Evolutionary conservation across 2,797 vertebrate species (phyloP), one percentile per base, ranked within the genome.

Genomic region (Phataginus tetradactyla): DNA sequence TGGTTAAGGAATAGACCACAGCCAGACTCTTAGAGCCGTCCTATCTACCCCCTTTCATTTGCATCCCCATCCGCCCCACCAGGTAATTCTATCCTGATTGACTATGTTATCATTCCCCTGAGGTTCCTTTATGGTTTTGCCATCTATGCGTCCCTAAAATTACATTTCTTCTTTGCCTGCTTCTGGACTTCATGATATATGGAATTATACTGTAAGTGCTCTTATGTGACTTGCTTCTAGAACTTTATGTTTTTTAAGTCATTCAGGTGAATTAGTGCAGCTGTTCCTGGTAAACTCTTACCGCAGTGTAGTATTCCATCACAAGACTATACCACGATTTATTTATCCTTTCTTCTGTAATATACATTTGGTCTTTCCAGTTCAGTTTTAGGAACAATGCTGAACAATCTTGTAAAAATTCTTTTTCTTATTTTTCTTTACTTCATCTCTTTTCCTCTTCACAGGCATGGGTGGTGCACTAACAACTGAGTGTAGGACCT

Each of bases 301-400:
- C 14, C 2, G 27, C 18, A 14, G 0, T 49, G 4, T 74, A 53
- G 32, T 49, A 13, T 32, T 59, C 14, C 14, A 61, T 78, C 34
- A 42, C 21, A 6, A 8, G 9, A 39, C 59, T 61, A 15, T 37
- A 10, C 12, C 8, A 4, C 0, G 1, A 7, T 21, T 51, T 15
- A 3, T 15, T 85, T 21, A 15, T 20, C 34, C 29, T 3, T 14
- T 71, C 45, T 25, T 32, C 39, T 29, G 53, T 71, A 51, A 57
- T 5, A 29, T 6, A 66, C 32, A 15, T 42, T 66, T 21, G 42
- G 10, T n/a, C 17, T 59, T 71, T 37, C 63, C 39, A 49, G 45
- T 17, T 85, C 42, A 37, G 53, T 32, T 12, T 69, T 39, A 18
- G 5, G n/a, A 59, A 9, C 55, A 37, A 2, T 20, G 45, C 61